Conservation (phyloP, 1,140 invertebrate species). For the Condylostylus longicornis region DNA sequence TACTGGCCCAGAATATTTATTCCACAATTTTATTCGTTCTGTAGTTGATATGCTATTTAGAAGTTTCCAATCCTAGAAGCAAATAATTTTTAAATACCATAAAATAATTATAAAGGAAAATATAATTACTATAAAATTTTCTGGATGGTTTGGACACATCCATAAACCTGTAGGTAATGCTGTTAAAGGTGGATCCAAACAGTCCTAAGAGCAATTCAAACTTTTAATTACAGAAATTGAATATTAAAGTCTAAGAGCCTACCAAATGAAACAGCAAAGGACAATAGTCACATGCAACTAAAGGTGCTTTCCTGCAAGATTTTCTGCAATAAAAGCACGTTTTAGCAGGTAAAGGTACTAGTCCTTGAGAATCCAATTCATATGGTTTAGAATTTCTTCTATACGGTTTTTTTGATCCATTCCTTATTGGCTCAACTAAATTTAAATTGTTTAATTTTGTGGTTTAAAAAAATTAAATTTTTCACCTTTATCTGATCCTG, state of each 20-base stretch:
- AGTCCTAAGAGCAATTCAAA: conserved; percentile 44
- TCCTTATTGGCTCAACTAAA: conserved; percentile 15
- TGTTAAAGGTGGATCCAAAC: conserved; percentile 80
- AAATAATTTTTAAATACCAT: background rate
- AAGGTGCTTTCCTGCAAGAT: conserved; percentile 64
- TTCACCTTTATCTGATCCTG: conserved; percentile 59
- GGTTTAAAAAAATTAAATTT: background rate
- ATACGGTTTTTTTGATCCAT: conserved; percentile 15
- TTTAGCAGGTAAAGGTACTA: conserved; percentile 67
- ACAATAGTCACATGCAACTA: conserved; percentile 90
- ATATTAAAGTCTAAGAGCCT: background rate
- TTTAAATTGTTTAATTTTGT: background rate
- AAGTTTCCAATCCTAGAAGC: conserved; percentile 58
- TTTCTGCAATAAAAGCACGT: conserved; percentile 69
- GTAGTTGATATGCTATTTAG: conserved; percentile 63
- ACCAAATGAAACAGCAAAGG: conserved; percentile 70
- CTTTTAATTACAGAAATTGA: background rate
- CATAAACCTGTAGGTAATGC: conserved; percentile 71
- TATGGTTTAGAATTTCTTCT: conserved; percentile 35
- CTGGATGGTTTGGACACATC: conserved; percentile 95
- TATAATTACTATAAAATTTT: conserved; percentile 63
- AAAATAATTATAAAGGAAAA: conserved; percentile 1
- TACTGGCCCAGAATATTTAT: conserved; percentile 57
- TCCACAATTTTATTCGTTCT: conserved; percentile 73
- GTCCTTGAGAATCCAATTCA: conserved; percentile 56